These are phyloP conservation scores for Agraylea sexmaculata DNA, from an alignment of 1,140 invertebrate species.

Conservation along the genomic window DNA sequence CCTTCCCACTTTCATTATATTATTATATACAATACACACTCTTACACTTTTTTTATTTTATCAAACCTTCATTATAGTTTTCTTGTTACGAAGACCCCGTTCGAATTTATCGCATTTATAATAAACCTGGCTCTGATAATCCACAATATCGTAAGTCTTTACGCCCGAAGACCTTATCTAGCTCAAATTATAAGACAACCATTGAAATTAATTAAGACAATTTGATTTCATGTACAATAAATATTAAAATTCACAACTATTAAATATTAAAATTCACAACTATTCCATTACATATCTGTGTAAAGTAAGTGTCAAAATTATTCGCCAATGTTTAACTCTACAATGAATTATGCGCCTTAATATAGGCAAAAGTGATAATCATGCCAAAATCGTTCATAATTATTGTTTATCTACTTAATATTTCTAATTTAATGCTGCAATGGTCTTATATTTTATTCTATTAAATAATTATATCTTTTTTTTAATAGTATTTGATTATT, in stretches of 20 bases:
- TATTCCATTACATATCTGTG: neutral
- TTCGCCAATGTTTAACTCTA: no score
- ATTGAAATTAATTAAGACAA: neutral
- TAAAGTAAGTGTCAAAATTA: neutral
- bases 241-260: neutral
- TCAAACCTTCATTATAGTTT: neutral
- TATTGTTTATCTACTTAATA: neutral
- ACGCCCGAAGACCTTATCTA: neutral
- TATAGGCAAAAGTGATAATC: neutral
- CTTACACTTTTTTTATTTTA: constrained; percentile 10
- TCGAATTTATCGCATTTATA: neutral
- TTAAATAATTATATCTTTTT: neutral
- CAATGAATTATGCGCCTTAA: neutral
- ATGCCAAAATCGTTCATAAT: no score
- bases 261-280: neutral
- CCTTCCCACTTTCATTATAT: constrained; percentile 10
- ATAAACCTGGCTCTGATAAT: neutral
- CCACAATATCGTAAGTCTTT: neutral
- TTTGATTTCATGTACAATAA: neutral
- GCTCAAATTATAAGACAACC: no score
- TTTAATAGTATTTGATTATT: neutral
- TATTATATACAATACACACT: constrained; percentile 13
- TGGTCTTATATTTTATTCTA: neutral
- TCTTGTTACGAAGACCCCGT: neutral
- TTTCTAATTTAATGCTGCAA: neutral